Conservation (phyloP, 2,888 invertebrate species). For the Chydorus sphaericus region DNA sequence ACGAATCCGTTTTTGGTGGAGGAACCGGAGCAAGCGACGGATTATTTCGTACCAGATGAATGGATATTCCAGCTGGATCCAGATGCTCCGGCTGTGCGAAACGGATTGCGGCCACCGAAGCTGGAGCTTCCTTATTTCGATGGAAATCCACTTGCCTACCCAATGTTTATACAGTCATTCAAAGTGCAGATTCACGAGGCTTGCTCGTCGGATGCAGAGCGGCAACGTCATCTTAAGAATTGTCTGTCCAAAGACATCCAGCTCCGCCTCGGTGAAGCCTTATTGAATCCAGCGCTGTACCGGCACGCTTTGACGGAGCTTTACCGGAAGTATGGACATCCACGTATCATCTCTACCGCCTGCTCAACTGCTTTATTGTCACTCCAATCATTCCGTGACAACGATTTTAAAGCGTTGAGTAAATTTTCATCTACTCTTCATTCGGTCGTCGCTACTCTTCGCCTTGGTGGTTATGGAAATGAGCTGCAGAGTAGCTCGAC, state of each 20-base stretch:
- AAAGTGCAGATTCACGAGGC: background rate
- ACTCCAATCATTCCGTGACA: background rate
- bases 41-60: background rate
- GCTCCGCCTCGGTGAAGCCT: background rate
- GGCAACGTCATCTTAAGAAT: background rate
- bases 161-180: background rate
- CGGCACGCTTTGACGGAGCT: slow-evolving; percentile 6
- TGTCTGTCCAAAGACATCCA: background rate
- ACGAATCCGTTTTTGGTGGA: no score
- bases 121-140: background rate
- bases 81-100: background rate
- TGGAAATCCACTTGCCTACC: background rate
- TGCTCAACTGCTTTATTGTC: background rate
- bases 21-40: no score
- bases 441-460: background rate
- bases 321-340: background rate
- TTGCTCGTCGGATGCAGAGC: background rate
- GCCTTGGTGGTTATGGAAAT: background rate
- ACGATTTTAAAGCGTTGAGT: background rate
- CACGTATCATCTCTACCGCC: background rate
- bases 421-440: background rate
- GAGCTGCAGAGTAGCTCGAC: background rate
- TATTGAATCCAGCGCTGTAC: background rate
- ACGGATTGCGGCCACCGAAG: background rate
- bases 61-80: background rate